These are phyloP conservation scores for Caenorhabditis uteleia DNA, from an alignment of 2,888 invertebrate species.

Conservation along the genomic window DNA sequence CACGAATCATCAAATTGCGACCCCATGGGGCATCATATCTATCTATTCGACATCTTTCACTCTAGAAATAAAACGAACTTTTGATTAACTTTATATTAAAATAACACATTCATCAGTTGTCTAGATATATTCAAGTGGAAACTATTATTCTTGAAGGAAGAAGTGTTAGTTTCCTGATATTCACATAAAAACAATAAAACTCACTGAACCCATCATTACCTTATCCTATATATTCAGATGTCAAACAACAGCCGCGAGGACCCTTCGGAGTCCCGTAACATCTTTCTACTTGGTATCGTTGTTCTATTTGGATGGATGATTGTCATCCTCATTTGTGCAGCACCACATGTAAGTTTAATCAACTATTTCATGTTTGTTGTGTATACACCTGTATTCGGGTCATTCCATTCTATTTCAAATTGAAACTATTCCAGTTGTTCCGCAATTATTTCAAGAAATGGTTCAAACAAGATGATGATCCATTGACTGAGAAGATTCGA, in stretches of 20 bases:
- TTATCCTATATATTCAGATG: not conserved
- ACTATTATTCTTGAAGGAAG: too few relatives aligned
- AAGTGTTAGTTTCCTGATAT: too few relatives aligned
- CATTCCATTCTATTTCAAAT: not conserved
- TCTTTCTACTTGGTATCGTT: conserved; percentile 61
- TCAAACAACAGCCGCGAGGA: conserved; percentile 3
- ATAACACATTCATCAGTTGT: too few relatives aligned
- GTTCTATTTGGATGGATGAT: conserved; percentile 65
- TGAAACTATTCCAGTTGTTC: conserved; percentile 43
- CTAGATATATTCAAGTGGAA: too few relatives aligned
- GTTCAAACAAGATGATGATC: conserved; percentile 39
- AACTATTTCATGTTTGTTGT: not conserved
- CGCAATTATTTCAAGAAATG: conserved; percentile 47
- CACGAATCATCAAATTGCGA: too few relatives aligned
- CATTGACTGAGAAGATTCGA: conserved; percentile 32
- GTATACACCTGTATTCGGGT: too few relatives aligned
- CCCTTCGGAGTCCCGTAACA: conserved; percentile 43
- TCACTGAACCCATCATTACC: not conserved
- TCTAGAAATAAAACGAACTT: too few relatives aligned
- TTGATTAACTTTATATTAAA: too few relatives aligned
- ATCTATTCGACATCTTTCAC: too few relatives aligned
- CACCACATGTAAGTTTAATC: conserved; percentile 59
- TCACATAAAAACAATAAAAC: too few relatives aligned
- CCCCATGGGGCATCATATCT: too few relatives aligned
- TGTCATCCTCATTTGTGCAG: conserved; percentile 65